Conservation (phyloP, 2,888 invertebrate species). For the Polymixis lichenea region DNA sequence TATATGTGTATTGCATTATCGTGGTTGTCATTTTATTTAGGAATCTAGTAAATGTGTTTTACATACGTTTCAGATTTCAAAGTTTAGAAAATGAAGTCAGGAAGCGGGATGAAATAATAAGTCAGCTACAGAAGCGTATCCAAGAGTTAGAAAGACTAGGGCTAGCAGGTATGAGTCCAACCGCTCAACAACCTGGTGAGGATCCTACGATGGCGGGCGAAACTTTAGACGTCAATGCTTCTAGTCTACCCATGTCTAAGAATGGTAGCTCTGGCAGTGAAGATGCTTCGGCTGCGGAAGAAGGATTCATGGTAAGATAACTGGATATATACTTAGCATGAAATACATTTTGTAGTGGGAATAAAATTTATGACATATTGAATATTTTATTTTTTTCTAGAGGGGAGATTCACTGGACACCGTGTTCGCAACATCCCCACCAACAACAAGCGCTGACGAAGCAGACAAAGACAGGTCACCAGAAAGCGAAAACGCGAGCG, state of each 20-base stretch:
- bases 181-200: slow-evolving; percentile 60
- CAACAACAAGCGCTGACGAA: slow-evolving; percentile 82
- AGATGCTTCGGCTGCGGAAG: slow-evolving; percentile 84
- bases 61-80: slow-evolving; percentile 89
- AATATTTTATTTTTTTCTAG: slow-evolving; percentile 77
- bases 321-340: neutral
- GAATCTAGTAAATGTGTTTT: neutral
- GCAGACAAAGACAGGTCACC: slow-evolving; percentile 73
- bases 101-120: slow-evolving; percentile 95
- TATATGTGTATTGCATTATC: neutral
- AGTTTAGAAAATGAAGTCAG: slow-evolving; percentile 95
- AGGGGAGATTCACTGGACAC: slow-evolving; percentile 93
- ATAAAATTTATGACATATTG: neutral
- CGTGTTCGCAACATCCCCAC: slow-evolving; percentile 92
- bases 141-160: slow-evolving; percentile 91
- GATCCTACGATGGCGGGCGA: slow-evolving; percentile 49
- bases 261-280: slow-evolving; percentile 87
- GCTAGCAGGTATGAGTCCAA: slow-evolving; percentile 68
- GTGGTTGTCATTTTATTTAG: neutral
- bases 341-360: neutral
- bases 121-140: slow-evolving; percentile 93
- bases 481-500: slow-evolving; percentile 52
- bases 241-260: slow-evolving; percentile 71
- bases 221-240: slow-evolving; percentile 53
- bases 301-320: slow-evolving; percentile 86